Base-by-base conservation (phyloP, 1,140 invertebrate species). In the Pogonus chalceus region DNA sequence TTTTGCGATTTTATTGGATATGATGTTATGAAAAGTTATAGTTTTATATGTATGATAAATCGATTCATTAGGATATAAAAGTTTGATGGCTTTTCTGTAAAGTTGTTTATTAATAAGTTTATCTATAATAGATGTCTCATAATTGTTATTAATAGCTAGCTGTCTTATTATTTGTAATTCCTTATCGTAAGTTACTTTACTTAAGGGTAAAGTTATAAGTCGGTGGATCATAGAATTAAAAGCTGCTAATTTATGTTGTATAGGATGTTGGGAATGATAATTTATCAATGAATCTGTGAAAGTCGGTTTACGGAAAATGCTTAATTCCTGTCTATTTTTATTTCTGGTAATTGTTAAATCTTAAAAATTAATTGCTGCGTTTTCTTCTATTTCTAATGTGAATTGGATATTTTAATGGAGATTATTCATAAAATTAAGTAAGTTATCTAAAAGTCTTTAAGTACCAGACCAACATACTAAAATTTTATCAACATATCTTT, bases 251-350 rank as follows among this genome's bases (percentile, higher is more conserved):
- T 52, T 52, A 43, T 52, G 35, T 7, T 10, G 21, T 21, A 52
- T 20, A 20, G 51, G 51, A 43, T 52, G 51, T 22, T 37, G 39
- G 23, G 51, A 52, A 21, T 52, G 3, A 43, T 14, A 3, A 23
- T 52, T 37, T 23, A 52, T 39, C 35, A 39, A 20, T 43, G 21
- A 35, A 23, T 52, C 51, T 20, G 51, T 52, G 16, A 35, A 21
- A 12, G 51, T 52, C 18, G 35, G 51, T 39, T 52, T 52, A 22
- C 39, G 51, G 16, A n/a, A 52, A 9, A 52, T 52, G 14, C 18
- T 51, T 10, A 51, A 52, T 7, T 37, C 18, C n/a, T 52, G 51
- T 4, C n/a, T 3, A 52, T 52, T 52, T 23, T 52, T 43, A 3
- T 12, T n/a, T 18, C n/a, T 37, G 23, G 26, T 20, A 39, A 52